phyloP scores from a whole-genome alignment of 2,113 vertebrate genomes.

The Dromiciops gliroides region DNA sequence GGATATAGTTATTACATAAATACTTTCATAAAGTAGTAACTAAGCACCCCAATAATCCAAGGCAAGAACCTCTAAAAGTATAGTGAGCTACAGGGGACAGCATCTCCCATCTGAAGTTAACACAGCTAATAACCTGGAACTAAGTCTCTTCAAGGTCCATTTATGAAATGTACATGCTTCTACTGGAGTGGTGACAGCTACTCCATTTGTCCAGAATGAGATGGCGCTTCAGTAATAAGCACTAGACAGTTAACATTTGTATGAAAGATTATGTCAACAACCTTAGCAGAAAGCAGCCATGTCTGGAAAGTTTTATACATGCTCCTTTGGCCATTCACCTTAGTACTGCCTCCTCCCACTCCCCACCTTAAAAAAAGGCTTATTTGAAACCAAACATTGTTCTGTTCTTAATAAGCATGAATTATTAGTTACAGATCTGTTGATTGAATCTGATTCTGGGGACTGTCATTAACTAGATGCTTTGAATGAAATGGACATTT shows the following conservation, averaged over 20 bases:
- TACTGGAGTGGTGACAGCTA: conserved; percentile 77
- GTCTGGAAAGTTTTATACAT: not conserved
- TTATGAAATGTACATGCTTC: conserved; percentile 75
- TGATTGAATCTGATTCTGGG: not conserved
- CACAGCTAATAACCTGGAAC: conserved; percentile 80
- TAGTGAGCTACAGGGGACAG: conserved; percentile 68
- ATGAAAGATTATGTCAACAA: not conserved
- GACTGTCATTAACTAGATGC: not conserved
- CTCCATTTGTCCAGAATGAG: conserved; percentile 7
- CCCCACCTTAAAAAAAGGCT: not conserved
- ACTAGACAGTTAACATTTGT: not conserved
- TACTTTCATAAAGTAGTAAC: not conserved
- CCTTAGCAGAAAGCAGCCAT: not conserved
- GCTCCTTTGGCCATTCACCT: not conserved
- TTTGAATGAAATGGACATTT: not conserved
- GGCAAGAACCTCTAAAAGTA: conserved; percentile 35
- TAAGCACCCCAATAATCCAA: not conserved
- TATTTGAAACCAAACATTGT: not conserved
- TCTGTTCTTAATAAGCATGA: not conserved
- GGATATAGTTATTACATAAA: not conserved
- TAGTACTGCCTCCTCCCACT: not conserved
- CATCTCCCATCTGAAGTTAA: conserved; percentile 72
- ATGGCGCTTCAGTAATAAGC: not conserved
- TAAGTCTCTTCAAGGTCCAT: conserved; percentile 79
- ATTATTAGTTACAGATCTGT: not conserved